Base-by-base conservation (phyloP, 2,113 vertebrate species). In the Pelvicachromis taeniatus region DNA sequence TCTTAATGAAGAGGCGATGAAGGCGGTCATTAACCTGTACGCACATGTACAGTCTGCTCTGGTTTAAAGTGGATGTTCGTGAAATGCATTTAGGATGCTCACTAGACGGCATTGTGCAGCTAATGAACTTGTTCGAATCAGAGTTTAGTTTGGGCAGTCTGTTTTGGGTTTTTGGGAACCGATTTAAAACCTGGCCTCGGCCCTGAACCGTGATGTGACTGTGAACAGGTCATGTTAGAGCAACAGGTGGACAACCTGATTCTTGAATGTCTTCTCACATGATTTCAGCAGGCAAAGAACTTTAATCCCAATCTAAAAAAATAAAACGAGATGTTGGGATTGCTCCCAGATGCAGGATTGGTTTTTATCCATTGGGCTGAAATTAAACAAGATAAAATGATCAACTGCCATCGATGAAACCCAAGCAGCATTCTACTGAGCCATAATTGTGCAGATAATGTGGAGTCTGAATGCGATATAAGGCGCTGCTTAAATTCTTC, bases 1-100 rank as follows among this genome's bases (percentile, higher is more conserved):
- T 50, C 7, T 23, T 88, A 77, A 91, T 89, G 81, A 61, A 86
- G 79, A 59, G 77, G 31, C 65, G 82, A 84, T 79, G 82, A 83
- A 77, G 68, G 52, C 61, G 58, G 35, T 31, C 40, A 5, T 88
- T 83, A 55, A 86, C 75, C 65, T 31, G 56, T n/a, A 58, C 31
- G 38, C 31, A 29, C 54, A 23, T 55, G 56, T 40, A 59, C 53
- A 77, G 53, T 35, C 21, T 83, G 52, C 70, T 79, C 13, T 12
- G 14, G 58, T 38, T 65, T 50, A 23, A 6, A 84, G n/a, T 19
- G 2, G 40, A 13, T 63, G 83, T 16, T 59, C 1, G 61, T 26
- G 42, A 88, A 78, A 81, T 40, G 10, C 52, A 52, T 5, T 48
- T 17, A 19, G 16, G 26, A 58, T 33, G 10, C 10, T 50, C 13